phyloP scores from a whole-genome alignment of 2,113 vertebrate species.

The Mastomys natalensis region DNA sequence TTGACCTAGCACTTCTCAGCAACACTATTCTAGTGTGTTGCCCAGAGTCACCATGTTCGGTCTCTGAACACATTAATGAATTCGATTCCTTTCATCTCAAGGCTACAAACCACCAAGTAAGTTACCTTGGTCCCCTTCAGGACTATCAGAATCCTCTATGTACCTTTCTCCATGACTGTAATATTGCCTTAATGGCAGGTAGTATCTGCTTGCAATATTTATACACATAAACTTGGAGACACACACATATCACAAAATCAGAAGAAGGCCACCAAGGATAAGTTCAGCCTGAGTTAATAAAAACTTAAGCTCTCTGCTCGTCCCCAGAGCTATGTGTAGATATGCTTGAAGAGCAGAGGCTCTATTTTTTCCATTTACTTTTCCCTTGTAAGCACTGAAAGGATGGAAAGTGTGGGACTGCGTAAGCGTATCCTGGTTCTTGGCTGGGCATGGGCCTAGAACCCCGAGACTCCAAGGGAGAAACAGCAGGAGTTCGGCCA shows the following conservation, averaged over 20 bases:
- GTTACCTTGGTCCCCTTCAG: neutral
- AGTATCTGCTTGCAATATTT: neutral
- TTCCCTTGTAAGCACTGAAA: neutral
- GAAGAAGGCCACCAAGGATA: neutral
- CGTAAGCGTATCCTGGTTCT: too few relatives aligned
- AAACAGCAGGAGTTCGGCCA: too few relatives aligned
- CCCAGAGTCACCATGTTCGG: neutral
- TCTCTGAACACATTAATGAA: neutral
- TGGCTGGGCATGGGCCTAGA: too few relatives aligned
- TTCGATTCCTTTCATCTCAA: neutral
- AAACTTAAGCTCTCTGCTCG: neutral
- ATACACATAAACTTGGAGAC: neutral
- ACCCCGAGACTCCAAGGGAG: too few relatives aligned
- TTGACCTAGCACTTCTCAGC: neutral
- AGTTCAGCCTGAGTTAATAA: slow-evolving; percentile 1
- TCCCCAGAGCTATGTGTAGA: neutral
- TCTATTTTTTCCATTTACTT: neutral
- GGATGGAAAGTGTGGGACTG: neutral
- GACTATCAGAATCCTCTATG: neutral
- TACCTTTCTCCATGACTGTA: neutral
- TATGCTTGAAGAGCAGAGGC: neutral
- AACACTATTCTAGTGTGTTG: neutral
- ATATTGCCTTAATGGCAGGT: neutral
- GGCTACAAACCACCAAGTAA: neutral
- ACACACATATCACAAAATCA: neutral